Conservation (phyloP, 2,113 vertebrate genomes). For the Eupsittula cactorum region DNA sequence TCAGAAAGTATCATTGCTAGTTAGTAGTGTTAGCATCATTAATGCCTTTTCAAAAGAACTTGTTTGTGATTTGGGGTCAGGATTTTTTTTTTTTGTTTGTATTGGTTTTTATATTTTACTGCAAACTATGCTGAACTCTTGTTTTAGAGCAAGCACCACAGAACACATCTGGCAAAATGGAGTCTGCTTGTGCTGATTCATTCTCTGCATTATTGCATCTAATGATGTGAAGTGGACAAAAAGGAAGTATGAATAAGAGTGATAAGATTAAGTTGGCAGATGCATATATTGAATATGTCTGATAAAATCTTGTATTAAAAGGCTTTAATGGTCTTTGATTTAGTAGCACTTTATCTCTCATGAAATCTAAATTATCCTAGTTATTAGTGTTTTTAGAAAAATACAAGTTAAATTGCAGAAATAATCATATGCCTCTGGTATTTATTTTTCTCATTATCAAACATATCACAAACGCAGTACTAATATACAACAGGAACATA, state of each 20-base stretch:
- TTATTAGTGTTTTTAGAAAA: conserved; percentile 71
- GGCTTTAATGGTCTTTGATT: conserved; percentile 67
- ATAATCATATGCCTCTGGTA: conserved; percentile 63
- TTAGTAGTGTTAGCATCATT: not conserved
- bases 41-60: not conserved
- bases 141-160: not conserved
- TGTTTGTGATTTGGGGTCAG: not conserved
- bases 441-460: conserved; percentile 71
- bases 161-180: conserved; percentile 44
- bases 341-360: conserved; percentile 58
- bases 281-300: conserved; percentile 65
- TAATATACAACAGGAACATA: conserved; percentile 21
- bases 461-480: conserved; percentile 38
- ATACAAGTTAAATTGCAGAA: conserved; percentile 68
- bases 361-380: conserved; percentile 66
- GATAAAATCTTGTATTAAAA: conserved; percentile 71
- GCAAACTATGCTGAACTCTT: not conserved
- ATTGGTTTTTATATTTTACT: not conserved
- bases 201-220: conserved; percentile 35
- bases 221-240: conserved; percentile 54
- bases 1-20: not conserved
- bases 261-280: conserved; percentile 66
- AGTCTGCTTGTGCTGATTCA: conserved; percentile 48
- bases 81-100: not conserved
- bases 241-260: conserved; percentile 60